Evolutionary conservation across 1,140 invertebrate genomes (phyloP), one percentile per base, ranked within the genome.

Genomic region (Drosophila pectinifera): DNA sequence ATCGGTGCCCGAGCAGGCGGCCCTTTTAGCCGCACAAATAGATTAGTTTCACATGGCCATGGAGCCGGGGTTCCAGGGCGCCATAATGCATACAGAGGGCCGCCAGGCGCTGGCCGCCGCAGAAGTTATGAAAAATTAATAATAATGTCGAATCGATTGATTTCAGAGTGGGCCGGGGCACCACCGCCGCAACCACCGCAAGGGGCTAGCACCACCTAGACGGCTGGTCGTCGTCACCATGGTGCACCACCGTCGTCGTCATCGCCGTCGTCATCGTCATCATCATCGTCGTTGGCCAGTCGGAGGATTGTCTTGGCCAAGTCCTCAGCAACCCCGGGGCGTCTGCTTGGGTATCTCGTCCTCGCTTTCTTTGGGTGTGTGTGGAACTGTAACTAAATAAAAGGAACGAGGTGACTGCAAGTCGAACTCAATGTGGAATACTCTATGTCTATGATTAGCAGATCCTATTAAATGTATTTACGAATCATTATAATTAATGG

Each of bases 101-200:
- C 61, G 82, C 65, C 67, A 83, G 82, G 74, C 68, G 74, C 70
- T 69, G 74, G 84, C 80, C 78, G 84, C 89, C 79, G 89, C 90
- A 91, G 90, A 91, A 91, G 90, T 91, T 91, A 91, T 91, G 90
- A 91, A 91, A 91, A 91, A 91, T 91, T 91, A 91, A 91, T 91
- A 91, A 91, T 91, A 91, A 91, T 91, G 90, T 91, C 90, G 90
- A 91, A 91, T 91, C 90, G 90, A 91, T 91, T 91, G 90, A 91
- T 91, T 91, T 91, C 84, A 89, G 84, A 70, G 73, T 55, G 79
- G 54, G 63, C 54, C 57, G 67, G 62, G 62, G 43, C 16, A 41
- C 39, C 54, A 38, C 16, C 72, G 18, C 16, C 38, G 22, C 34
- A 38, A 73, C 36, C 45, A 78, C 54, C 36, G 42, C 26, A 38